Evolutionary conservation across 2,888 invertebrate genomes (phyloP).

Genomic region (Therioaphis trifolii): DNA sequence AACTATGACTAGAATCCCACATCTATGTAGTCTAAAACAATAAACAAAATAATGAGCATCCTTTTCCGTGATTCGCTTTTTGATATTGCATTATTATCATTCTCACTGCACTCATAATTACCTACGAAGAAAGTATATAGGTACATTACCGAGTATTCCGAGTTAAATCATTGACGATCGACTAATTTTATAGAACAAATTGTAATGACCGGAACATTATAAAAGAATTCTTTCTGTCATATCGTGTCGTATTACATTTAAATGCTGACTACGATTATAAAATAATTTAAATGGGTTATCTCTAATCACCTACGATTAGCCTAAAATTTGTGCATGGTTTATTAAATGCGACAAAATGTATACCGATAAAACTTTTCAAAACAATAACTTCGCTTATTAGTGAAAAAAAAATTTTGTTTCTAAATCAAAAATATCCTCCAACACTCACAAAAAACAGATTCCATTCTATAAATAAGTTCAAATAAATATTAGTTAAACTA

Average conservation of each 20-base stretch:
- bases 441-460: too few species aligned
- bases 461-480: too few species aligned
- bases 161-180: slow-evolving; percentile 28
- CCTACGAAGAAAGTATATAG: slow-evolving; percentile 7
- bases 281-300: too few species aligned
- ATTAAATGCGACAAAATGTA: too few species aligned
- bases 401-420: too few species aligned
- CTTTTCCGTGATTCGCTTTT: background rate
- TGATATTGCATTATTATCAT: background rate
- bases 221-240: background rate
- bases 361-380: too few species aligned
- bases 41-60: background rate
- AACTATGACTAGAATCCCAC: background rate
- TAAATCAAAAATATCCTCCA: too few species aligned
- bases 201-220: slow-evolving; percentile 34
- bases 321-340: too few species aligned
- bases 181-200: slow-evolving; percentile 44
- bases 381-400: too few species aligned
- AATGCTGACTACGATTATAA: background rate
- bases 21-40: background rate
- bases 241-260: slow-evolving; percentile 5
- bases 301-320: too few species aligned
- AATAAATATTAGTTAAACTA: too few species aligned
- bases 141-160: background rate
- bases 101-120: background rate